Conservation (phyloP, 2,113 vertebrate genomes). For the Lepus timidus region DNA sequence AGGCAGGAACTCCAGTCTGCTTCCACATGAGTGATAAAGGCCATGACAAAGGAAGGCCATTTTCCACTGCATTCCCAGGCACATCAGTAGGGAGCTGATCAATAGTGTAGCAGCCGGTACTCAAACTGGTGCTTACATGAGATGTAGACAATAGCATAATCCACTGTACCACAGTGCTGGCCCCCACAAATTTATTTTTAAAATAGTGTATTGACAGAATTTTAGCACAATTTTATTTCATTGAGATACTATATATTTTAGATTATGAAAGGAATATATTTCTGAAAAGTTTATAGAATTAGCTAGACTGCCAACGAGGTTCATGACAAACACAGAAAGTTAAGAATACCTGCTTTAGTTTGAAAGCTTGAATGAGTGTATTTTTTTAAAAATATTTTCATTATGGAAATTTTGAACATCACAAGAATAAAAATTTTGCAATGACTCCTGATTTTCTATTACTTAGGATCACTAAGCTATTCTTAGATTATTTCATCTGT, state of each 20-base stretch:
- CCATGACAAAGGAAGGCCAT: too few species aligned
- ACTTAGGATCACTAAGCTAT: neutral
- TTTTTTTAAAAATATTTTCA: neutral
- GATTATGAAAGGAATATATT: neutral
- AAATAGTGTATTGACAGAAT: neutral
- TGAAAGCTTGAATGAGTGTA: neutral
- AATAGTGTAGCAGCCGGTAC: too few species aligned
- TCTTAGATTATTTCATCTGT: neutral
- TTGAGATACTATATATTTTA: neutral
- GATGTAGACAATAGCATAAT: too few species aligned
- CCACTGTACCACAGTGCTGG: too few species aligned
- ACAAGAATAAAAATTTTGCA: neutral
- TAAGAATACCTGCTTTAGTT: neutral
- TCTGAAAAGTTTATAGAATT: neutral
- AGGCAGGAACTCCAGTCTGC: too few species aligned
- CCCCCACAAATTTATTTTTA: neutral
- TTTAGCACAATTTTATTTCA: conserved; percentile 9
- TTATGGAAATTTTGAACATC: conserved; percentile 10
- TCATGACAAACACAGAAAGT: neutral
- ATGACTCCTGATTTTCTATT: neutral
- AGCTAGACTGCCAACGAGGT: neutral
- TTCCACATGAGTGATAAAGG: too few species aligned
- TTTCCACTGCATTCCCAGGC: too few species aligned
- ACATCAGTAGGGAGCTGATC: too few species aligned
- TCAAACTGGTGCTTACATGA: too few species aligned